Percentiles rank a stretch among this genome's conserved stretches.
Evolutionary conservation across 2,797 vertebrate genomes (phyloP).

Genomic region (Muscicapa striata): DNA sequence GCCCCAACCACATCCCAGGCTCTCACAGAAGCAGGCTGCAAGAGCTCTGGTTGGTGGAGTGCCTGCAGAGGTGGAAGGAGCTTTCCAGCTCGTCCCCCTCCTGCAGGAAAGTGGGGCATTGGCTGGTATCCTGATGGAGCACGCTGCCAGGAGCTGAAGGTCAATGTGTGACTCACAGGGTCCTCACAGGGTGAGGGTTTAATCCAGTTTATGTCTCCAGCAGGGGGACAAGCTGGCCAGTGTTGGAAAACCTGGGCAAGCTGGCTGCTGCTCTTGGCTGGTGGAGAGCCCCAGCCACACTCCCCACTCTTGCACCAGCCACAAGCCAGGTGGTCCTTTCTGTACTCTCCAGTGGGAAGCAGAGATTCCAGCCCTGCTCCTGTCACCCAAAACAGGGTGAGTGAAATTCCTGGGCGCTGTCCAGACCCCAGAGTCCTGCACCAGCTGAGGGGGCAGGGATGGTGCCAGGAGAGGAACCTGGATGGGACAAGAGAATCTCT

Average conservation of each 20-base stretch:
- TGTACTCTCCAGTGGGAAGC: background rate
- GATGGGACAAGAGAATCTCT: background rate
- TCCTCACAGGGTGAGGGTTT: background rate
- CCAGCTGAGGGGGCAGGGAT: background rate
- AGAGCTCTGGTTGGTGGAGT: background rate
- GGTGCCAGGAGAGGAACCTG: background rate
- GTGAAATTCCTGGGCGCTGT: background rate
- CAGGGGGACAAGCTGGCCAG: accelerated
- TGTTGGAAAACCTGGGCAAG: background rate
- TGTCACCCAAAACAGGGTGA: background rate
- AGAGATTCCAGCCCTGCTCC: background rate
- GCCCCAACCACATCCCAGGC: background rate
- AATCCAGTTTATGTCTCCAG: background rate
- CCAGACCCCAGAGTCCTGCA: background rate
- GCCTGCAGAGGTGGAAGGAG: background rate
- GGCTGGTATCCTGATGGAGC: background rate
- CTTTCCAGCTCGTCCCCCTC: background rate
- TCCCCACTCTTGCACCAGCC: accelerated
- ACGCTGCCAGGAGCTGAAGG: background rate
- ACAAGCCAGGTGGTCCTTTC: accelerated
- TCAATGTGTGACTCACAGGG: background rate
- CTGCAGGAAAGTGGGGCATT: accelerated
- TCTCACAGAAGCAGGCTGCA: background rate
- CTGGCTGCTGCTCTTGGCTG: background rate
- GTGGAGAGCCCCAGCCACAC: accelerated